phyloP scores from a whole-genome alignment of 1,140 invertebrate genomes.

The Caenorhabditis latens region DNA sequence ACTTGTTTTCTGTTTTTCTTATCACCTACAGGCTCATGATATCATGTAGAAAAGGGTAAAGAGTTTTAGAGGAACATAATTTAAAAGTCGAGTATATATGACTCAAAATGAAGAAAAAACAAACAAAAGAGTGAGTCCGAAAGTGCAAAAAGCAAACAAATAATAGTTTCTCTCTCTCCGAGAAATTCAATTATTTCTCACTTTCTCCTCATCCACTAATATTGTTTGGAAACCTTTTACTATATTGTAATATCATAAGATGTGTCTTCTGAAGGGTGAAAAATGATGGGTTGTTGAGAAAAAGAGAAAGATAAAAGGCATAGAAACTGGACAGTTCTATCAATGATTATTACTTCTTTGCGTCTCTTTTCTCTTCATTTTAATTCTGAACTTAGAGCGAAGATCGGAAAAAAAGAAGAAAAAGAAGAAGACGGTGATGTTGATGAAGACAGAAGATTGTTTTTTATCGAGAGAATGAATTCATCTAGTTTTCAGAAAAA shows the following conservation, averaged over 20 bases:
- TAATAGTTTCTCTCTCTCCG: neutral
- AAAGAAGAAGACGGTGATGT: neutral
- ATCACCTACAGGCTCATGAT: too few species aligned
- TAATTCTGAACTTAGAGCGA: slow-evolving; percentile 21
- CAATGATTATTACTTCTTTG: slow-evolving; percentile 1
- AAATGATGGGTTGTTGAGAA: neutral
- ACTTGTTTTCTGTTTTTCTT: too few species aligned
- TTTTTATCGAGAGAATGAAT: neutral
- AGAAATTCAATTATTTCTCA: neutral
- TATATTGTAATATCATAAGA: neutral
- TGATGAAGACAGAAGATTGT: slow-evolving; percentile 12
- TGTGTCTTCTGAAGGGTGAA: neutral
- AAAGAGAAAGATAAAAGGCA: slow-evolving; percentile 1
- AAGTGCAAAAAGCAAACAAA: slow-evolving; percentile 51
- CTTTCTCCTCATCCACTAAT: neutral
- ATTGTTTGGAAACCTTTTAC: neutral
- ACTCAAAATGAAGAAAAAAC: slow-evolving; percentile 14
- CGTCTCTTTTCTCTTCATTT: neutral
- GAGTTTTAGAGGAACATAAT: neutral
- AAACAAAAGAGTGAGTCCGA: slow-evolving; percentile 9
- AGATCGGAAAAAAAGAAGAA: neutral
- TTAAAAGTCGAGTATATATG: slow-evolving; percentile 3
- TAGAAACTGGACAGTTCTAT: neutral
- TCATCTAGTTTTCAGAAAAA: neutral
- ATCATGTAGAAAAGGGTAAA: too few species aligned